A percentile compares a stretch with the other conserved stretches of the same genome.
These are phyloP conservation scores for Sinotaia quadrata DNA, from an alignment of 2,888 invertebrate genomes.

Conservation along the genomic window DNA sequence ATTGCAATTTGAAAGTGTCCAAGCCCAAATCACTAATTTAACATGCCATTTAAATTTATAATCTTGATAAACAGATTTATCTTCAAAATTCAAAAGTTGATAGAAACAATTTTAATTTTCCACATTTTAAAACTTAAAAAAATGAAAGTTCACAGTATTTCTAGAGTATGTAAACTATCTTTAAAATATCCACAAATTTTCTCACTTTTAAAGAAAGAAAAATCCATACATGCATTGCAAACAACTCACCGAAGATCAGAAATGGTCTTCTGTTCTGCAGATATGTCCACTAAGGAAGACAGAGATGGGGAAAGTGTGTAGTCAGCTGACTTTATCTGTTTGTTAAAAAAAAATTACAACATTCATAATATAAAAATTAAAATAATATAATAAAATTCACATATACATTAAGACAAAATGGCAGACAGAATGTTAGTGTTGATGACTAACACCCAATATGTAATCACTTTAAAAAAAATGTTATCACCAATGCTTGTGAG, in stretches of 20 bases:
- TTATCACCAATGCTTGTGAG: too few species aligned
- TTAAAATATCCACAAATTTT: not conserved
- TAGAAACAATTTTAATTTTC: not conserved
- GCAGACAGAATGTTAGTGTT: too few species aligned
- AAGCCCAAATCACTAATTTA: too few species aligned
- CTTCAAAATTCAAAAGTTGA: too few species aligned
- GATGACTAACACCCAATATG: too few species aligned
- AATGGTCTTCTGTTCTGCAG: constrained; percentile 65
- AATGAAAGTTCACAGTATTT: not conserved
- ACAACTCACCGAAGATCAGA: constrained; percentile 58
- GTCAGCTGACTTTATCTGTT: constrained; percentile 7
- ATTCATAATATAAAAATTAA: not conserved
- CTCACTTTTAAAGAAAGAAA: not conserved
- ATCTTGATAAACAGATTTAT: too few species aligned
- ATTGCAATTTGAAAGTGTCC: too few species aligned
- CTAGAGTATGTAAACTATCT: not conserved
- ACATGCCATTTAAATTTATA: too few species aligned
- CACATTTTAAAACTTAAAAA: not conserved
- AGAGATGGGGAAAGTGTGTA: constrained; percentile 33
- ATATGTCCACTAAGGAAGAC: constrained; percentile 60
- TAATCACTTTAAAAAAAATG: too few species aligned
- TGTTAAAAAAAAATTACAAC: constrained; percentile 11
- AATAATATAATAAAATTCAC: not conserved
- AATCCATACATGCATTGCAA: not conserved
- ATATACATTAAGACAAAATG: not conserved